phyloP scores from a whole-genome alignment of 2,888 invertebrate species.

The Serripes groenlandicus region DNA sequence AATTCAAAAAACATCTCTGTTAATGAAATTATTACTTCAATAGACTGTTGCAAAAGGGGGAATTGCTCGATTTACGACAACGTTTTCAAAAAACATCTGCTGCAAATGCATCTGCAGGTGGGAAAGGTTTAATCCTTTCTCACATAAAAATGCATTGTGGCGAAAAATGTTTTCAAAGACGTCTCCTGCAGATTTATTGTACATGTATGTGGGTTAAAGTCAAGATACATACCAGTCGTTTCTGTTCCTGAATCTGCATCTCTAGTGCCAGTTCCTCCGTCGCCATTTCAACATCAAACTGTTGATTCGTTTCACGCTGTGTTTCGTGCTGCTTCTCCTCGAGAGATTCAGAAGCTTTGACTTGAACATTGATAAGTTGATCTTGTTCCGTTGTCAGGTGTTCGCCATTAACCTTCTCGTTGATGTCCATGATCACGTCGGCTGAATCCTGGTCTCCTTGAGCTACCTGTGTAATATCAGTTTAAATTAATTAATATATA shows the following conservation, averaged over 20 bases:
- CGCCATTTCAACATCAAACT: conserved; percentile 74
- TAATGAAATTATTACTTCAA: too few species aligned
- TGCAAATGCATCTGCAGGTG: too few species aligned
- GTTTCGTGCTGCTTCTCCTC: conserved; percentile 75
- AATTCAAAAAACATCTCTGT: too few species aligned
- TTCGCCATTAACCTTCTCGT: conserved; percentile 76
- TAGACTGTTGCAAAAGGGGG: too few species aligned
- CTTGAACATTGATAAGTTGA: conserved; percentile 77
- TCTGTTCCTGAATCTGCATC: conserved; percentile 79
- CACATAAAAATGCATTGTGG: too few species aligned
- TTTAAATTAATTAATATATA: neutral
- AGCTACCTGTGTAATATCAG: neutral
- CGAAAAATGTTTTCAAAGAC: too few species aligned
- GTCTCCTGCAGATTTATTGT: too few species aligned
- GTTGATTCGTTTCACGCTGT: conserved; percentile 67
- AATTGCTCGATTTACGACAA: too few species aligned
- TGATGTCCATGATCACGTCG: conserved; percentile 80
- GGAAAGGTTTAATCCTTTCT: too few species aligned
- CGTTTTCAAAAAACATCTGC: too few species aligned
- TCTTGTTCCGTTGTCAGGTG: conserved; percentile 73
- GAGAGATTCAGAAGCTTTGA: conserved; percentile 74
- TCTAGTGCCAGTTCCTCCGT: conserved; percentile 70
- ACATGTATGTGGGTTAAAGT: too few species aligned
- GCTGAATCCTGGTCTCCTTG: conserved; percentile 81
- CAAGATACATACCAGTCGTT: conserved; percentile 81